Conservation (phyloP, 1,140 invertebrate species). For the Wiebesia pumilae region DNA sequence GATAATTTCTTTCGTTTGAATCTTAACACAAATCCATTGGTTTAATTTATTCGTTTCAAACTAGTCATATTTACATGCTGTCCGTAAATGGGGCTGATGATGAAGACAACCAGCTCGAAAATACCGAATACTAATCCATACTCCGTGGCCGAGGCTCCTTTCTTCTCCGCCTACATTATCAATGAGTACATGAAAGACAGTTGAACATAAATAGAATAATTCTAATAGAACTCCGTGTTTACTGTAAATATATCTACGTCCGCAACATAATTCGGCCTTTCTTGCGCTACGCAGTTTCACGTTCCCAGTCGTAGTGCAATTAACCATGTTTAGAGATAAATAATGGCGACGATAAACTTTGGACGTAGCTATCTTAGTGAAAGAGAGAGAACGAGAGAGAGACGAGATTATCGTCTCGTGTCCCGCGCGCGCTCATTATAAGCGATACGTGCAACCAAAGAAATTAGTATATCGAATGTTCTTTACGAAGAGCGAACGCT, state of each 20-base stretch:
- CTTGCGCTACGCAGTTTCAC: constrained; percentile 23
- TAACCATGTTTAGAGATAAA: constrained; percentile 34
- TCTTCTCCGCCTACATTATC: constrained; percentile 84
- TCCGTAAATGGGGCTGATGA: constrained; percentile 92
- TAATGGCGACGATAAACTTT: constrained; percentile 44
- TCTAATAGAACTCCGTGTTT: constrained; percentile 17
- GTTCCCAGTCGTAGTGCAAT: constrained; percentile 21
- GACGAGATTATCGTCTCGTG: constrained; percentile 6
- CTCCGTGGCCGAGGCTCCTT: constrained; percentile 89
- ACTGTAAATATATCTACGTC: not conserved
- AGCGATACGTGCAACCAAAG: not conserved
- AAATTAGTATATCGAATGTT: constrained; percentile 17
- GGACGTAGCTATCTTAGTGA: constrained; percentile 26
- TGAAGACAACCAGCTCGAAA: constrained; percentile 93
- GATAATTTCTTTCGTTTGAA: not conserved
- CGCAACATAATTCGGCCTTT: not conserved
- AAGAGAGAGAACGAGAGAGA: too few species aligned
- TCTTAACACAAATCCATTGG: not conserved
- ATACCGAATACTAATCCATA: constrained; percentile 95
- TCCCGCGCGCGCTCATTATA: not conserved
- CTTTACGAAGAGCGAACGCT: not conserved
- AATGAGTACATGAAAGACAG: constrained; percentile 18
- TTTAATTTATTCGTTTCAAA: not conserved
- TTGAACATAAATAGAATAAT: not conserved
- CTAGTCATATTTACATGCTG: constrained; percentile 79